Evolutionary conservation across 1,140 invertebrate species (phyloP), one percentile per base, ranked within the genome.

Genomic region (Oreohelix idahoensis): DNA sequence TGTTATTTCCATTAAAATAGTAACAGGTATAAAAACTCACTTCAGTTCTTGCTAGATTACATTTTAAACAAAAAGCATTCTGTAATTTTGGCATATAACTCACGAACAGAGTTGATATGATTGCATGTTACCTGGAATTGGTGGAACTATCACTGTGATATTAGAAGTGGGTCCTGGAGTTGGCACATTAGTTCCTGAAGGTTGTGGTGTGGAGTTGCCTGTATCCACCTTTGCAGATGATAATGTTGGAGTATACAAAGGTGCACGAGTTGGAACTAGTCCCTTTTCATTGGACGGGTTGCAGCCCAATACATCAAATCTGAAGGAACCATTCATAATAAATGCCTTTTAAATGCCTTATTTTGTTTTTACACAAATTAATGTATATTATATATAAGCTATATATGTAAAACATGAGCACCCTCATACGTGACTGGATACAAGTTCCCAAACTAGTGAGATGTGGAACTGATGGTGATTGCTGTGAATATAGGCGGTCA

Each of bases 241-340:
- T 35, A 26, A 26, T 39, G 17, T 36, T 75, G 73, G 36, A 1
- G 69, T 51, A 20, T 45, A 42, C 26, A 86, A 58, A 73, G 53
- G 20, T 32, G 76, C 8, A 36, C 32, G 51, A 23, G 76, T 58
- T 29, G 53, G 10, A 49, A 36, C n/a, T 11, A n/a, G 5, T 32
- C 8, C 17, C 15, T 36, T 58, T n/a, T 17, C 13, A 38, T 8
- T 63, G 49, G 51, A 36, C 20, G 53, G 49, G 36, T 79, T 58
- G 45, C 77, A 79, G 20, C 51, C 63, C 20, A 79, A 45, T 11
- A 79, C 51, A 69, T 66, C 77, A 35, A 79, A 79, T 63, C 77
- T 79, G 53, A 79, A 66, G 26, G 29, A 49, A 36, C 63, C 11
- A 71, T 71, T 2, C 2, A 58, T 58, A 58, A 58, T 58, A 20